A percentile compares a stretch with the other conserved stretches of the same genome.
Evolutionary conservation across 2,113 vertebrate genomes (phyloP).

Genomic region (Condylura cristata): DNA sequence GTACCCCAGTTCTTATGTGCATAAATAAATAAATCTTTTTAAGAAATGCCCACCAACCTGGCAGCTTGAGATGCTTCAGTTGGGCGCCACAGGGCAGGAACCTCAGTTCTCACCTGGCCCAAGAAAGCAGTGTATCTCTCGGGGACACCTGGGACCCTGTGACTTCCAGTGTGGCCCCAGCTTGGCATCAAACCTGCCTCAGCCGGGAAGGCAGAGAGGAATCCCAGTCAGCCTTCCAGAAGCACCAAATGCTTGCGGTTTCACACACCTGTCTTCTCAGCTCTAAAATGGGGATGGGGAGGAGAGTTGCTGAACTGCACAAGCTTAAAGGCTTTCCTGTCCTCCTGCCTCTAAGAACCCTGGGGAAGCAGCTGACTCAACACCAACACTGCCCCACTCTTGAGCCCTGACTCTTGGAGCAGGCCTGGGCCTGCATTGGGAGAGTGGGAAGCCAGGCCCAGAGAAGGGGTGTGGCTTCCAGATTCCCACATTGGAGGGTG

Average conservation of each 20-base stretch:
- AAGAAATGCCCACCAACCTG: neutral
- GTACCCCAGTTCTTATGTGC: no score
- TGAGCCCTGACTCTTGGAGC: neutral
- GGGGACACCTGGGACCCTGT: neutral
- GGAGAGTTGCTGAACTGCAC: rapidly evolving
- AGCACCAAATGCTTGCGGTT: neutral
- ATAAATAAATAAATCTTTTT: no score
- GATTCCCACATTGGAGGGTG: neutral
- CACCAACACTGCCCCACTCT: neutral
- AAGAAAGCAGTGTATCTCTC: neutral
- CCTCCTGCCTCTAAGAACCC: neutral
- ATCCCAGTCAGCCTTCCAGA: neutral
- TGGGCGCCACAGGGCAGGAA: neutral
- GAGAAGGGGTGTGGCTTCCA: neutral
- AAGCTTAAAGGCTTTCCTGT: neutral
- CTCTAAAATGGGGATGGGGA: neutral
- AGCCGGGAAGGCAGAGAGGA: neutral
- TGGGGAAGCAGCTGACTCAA: neutral
- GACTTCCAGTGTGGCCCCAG: rapidly evolving
- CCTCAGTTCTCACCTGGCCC: neutral
- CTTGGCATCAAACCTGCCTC: neutral
- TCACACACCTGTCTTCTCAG: neutral
- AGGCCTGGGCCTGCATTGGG: neutral
- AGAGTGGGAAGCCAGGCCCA: neutral
- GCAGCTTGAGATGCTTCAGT: no score